Evolutionary conservation across 2,797 vertebrate genomes (phyloP).

Genomic region (Sebastes oblongus): DNA sequence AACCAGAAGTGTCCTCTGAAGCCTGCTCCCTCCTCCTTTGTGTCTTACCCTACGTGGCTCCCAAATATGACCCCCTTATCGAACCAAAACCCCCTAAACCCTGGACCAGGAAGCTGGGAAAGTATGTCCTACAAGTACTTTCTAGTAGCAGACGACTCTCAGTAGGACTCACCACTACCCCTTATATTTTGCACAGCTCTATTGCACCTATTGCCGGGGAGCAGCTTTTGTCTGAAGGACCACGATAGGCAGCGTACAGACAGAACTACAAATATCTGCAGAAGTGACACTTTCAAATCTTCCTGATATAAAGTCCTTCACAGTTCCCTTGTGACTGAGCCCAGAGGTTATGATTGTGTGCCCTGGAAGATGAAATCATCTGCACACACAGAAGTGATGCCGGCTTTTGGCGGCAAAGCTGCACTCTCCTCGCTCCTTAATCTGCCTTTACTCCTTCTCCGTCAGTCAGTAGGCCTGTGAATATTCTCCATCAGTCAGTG

Average conservation of each 20-base stretch:
- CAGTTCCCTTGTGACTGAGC: background rate
- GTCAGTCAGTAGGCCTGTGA: background rate
- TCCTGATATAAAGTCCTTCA: background rate
- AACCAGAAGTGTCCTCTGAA: slow-evolving; percentile 76
- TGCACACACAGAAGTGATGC: background rate
- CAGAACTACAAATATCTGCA: background rate
- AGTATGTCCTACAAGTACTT: slow-evolving; percentile 1
- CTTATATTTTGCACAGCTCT: slow-evolving; percentile 19
- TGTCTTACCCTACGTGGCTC: slow-evolving; percentile 24
- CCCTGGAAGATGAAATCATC: background rate
- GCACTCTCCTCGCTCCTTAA: background rate
- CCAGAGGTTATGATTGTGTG: background rate
- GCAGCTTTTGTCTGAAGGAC: background rate
- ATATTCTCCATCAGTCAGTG: background rate
- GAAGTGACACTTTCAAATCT: background rate
- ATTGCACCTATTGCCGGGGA: background rate
- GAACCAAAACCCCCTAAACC: background rate
- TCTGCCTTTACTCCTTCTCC: background rate
- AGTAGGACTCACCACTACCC: background rate
- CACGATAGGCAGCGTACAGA: background rate
- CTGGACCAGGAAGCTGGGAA: background rate
- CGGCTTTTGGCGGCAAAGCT: background rate
- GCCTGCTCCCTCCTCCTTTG: slow-evolving; percentile 47
- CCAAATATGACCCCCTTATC: background rate
- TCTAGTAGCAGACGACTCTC: slow-evolving; percentile 23